These are phyloP conservation scores for Setophaga kirtlandii DNA, from an alignment of 2,113 vertebrate species.

Conservation along the genomic window DNA sequence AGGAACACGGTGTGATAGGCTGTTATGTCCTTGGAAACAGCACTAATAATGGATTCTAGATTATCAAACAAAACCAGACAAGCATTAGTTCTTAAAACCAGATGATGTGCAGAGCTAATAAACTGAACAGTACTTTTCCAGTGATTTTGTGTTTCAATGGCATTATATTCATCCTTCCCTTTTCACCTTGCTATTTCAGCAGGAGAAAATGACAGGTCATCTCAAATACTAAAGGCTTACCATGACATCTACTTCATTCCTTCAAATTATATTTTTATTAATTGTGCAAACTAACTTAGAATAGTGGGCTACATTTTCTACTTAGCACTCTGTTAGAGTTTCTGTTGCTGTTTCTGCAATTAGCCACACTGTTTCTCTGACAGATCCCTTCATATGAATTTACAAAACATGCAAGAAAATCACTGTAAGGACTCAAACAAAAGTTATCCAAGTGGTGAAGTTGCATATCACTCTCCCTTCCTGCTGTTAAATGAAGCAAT, in stretches of 20 bases:
- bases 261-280: neutral
- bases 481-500: neutral
- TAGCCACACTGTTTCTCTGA: neutral
- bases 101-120: neutral
- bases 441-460: neutral
- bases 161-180: neutral
- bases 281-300: neutral
- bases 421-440: neutral
- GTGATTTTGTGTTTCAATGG: neutral
- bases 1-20: constrained; percentile 90
- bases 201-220: neutral
- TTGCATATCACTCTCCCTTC: rapidly evolving
- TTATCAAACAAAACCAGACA: constrained; percentile 26
- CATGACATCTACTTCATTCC: neutral
- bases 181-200: neutral
- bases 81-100: neutral
- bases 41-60: constrained; percentile 80
- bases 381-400: neutral
- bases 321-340: neutral
- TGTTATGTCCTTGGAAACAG: constrained; percentile 82
- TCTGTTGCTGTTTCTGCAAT: neutral
- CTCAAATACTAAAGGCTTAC: neutral
- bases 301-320: neutral
- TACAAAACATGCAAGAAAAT: neutral
- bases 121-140: neutral